Percentiles rank a stretch among this genome's conserved stretches.
Conservation (phyloP, 2,888 invertebrate genomes). For the Chymomyza fuscimana region DNA sequence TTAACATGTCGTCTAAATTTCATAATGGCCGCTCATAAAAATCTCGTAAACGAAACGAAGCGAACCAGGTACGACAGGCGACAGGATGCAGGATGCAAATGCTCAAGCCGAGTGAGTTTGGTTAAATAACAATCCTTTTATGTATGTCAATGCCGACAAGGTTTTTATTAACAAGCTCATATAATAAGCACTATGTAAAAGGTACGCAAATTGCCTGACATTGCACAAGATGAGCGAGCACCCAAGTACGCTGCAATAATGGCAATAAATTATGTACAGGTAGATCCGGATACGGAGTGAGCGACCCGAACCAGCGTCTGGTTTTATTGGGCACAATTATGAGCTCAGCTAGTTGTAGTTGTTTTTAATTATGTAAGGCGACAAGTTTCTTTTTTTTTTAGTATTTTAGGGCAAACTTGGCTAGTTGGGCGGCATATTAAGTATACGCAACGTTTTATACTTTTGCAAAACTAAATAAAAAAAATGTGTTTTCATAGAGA, state of each 20-base stretch:
- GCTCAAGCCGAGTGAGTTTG: not conserved
- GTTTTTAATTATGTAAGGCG: too few relatives aligned
- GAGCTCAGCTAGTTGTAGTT: not conserved
- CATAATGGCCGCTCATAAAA: constrained; percentile 67
- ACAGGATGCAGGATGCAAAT: not conserved
- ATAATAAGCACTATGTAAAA: constrained; percentile 15
- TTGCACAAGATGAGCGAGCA: not conserved
- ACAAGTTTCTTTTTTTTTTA: too few relatives aligned
- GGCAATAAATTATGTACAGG: too few relatives aligned
- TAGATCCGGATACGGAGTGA: too few relatives aligned
- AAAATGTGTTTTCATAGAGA: too few relatives aligned
- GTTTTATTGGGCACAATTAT: not conserved
- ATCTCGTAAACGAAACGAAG: constrained; percentile 20
- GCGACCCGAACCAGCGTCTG: not conserved
- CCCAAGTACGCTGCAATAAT: not conserved
- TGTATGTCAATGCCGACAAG: constrained; percentile 1
- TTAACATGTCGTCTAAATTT: constrained; percentile 49
- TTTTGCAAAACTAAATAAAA: too few relatives aligned
- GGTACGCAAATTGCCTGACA: constrained; percentile 21
- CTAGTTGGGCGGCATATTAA: too few relatives aligned
- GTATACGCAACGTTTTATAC: too few relatives aligned
- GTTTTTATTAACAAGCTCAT: constrained; percentile 31
- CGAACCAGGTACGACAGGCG: not conserved
- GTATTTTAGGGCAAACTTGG: too few relatives aligned
- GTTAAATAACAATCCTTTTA: constrained; percentile 8